A percentile compares a stretch with the other conserved stretches of the same genome.
These are phyloP conservation scores for Lasioglossum zephyrum DNA, from an alignment of 2,888 invertebrate genomes.

Conservation along the genomic window DNA sequence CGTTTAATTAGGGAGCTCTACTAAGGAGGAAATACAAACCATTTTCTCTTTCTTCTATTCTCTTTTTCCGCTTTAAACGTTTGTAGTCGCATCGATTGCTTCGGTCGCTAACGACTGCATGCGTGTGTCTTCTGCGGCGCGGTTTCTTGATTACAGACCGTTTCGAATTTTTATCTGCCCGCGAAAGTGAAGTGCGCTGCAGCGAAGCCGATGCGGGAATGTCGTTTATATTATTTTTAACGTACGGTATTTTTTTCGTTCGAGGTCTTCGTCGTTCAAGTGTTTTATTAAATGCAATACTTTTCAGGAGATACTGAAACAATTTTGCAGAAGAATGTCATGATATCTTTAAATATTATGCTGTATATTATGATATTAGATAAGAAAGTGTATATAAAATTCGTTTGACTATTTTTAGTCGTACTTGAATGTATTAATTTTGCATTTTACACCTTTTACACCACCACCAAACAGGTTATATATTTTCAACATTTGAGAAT, in stretches of 20 bases:
- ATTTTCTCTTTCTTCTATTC: not conserved
- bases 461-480: too few species aligned
- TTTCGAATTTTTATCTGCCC: not conserved
- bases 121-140: not conserved
- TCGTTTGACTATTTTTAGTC: too few species aligned
- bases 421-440: too few species aligned
- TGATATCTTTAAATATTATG: not conserved
- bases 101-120: not conserved
- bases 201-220: not conserved
- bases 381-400: not conserved
- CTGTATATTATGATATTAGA: not conserved
- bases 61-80: not conserved
- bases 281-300: too few species aligned
- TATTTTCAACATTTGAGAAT: not conserved
- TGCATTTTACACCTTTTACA: not conserved
- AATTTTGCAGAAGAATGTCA: not conserved
- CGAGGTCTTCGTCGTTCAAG: not conserved
- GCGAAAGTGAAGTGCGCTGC: too few species aligned
- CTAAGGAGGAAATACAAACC: not conserved
- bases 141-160: not conserved
- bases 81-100: not conserved
- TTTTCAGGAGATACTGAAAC: not conserved
- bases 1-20: not conserved
- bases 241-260: not conserved
- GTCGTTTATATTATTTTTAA: not conserved